Evolutionary conservation across 2,888 invertebrate species (phyloP).

Genomic region (Eulithis testata): DNA sequence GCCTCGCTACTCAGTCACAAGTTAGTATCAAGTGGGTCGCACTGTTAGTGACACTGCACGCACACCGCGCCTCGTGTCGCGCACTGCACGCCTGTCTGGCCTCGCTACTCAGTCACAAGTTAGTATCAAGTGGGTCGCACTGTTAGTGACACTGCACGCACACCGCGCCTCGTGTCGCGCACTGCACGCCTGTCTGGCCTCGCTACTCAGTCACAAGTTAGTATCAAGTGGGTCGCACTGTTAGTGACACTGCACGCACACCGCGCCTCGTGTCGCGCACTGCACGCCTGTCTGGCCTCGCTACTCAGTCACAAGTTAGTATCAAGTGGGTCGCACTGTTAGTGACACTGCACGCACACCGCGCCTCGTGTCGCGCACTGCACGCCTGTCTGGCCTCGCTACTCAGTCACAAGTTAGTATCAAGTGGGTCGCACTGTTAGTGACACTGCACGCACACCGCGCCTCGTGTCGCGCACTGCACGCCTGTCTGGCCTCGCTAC

Average conservation of each 20-base stretch:
- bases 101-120: conserved; percentile 79
- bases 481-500: conserved; percentile 86
- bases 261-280: conserved; percentile 94
- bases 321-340: no score
- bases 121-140: no score
- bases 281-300: conserved; percentile 87
- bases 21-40: no score
- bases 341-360: conserved; percentile 94
- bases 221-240: no score
- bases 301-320: conserved; percentile 77
- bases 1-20: conserved; percentile 81
- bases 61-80: conserved; percentile 96
- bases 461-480: conserved; percentile 94
- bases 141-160: conserved; percentile 92
- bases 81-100: conserved; percentile 89
- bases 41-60: conserved; percentile 92
- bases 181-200: conserved; percentile 87
- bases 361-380: conserved; percentile 94
- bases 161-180: conserved; percentile 97
- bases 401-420: conserved; percentile 69
- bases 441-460: conserved; percentile 95
- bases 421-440: no score
- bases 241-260: conserved; percentile 94
- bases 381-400: conserved; percentile 87
- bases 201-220: conserved; percentile 80